A percentile compares a stretch with the other conserved stretches of the same genome.
phyloP scores from a whole-genome alignment of 2,113 vertebrate species.

The Daubentonia madagascariensis region DNA sequence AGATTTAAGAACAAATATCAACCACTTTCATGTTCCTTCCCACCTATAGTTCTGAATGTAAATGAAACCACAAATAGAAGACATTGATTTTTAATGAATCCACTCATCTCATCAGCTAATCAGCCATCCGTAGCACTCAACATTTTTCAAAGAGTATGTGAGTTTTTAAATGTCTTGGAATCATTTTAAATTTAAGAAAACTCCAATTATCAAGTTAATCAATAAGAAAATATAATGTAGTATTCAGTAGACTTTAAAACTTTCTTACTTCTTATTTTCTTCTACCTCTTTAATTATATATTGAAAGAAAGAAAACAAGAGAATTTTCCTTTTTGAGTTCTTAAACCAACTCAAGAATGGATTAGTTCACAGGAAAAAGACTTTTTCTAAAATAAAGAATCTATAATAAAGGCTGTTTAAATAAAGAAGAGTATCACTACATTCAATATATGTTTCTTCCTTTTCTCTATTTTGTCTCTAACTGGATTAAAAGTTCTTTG shows the following conservation, averaged over 20 bases:
- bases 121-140: neutral
- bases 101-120: neutral
- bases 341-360: neutral
- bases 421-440: neutral
- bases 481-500: neutral
- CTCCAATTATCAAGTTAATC: neutral
- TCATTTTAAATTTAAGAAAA: neutral
- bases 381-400: neutral
- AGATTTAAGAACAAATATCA: neutral
- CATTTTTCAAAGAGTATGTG: neutral
- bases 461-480: conserved; percentile 17
- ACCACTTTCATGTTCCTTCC: neutral
- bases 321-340: neutral
- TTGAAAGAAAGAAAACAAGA: neutral
- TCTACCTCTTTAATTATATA: neutral
- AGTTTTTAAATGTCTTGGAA: neutral
- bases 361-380: neutral
- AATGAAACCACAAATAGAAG: neutral
- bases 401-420: neutral
- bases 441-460: neutral
- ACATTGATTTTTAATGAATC: neutral
- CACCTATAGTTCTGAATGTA: neutral
- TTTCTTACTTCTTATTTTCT: conserved; percentile 6
- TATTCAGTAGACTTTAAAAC: neutral
- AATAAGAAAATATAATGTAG: neutral